Conservation (phyloP, 2,888 invertebrate genomes). For the Onchidella celtica region DNA sequence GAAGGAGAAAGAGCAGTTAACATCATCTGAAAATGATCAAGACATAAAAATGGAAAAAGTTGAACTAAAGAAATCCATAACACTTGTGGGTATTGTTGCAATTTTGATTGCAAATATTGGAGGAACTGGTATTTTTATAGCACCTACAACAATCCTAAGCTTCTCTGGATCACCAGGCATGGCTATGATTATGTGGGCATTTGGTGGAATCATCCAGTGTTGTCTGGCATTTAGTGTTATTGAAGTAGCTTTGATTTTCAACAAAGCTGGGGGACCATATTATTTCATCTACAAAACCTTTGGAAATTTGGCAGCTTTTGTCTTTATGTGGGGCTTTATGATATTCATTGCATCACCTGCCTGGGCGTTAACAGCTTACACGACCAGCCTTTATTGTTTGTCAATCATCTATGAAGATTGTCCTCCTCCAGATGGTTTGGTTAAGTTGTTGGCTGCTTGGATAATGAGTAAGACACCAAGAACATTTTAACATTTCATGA, state of each 20-base stretch:
- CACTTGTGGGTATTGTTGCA: conserved; percentile 47
- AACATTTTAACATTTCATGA: too few species aligned
- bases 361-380: conserved; percentile 60
- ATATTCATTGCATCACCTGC: conserved; percentile 59
- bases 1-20: not conserved
- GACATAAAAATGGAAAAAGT: conserved; percentile 3
- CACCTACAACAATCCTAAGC: conserved; percentile 58
- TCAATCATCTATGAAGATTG: conserved; percentile 58
- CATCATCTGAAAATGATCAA: not conserved
- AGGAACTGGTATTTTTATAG: conserved; percentile 61
- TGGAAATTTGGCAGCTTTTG: conserved; percentile 61
- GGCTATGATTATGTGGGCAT: conserved; percentile 57
- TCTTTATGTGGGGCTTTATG: conserved; percentile 65
- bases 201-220: conserved; percentile 61
- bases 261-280: conserved; percentile 65
- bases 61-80: conserved; percentile 51
- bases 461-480: conserved; percentile 57
- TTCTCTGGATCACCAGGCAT: conserved; percentile 62
- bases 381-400: conserved; percentile 59
- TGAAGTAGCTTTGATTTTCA: conserved; percentile 60
- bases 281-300: conserved; percentile 60
- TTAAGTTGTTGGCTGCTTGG: conserved; percentile 59
- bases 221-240: conserved; percentile 59
- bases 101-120: conserved; percentile 61
- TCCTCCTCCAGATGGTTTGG: conserved; percentile 54